These are phyloP conservation scores for Clarias magur DNA, from an alignment of 2,113 vertebrate species.

Conservation along the genomic window DNA sequence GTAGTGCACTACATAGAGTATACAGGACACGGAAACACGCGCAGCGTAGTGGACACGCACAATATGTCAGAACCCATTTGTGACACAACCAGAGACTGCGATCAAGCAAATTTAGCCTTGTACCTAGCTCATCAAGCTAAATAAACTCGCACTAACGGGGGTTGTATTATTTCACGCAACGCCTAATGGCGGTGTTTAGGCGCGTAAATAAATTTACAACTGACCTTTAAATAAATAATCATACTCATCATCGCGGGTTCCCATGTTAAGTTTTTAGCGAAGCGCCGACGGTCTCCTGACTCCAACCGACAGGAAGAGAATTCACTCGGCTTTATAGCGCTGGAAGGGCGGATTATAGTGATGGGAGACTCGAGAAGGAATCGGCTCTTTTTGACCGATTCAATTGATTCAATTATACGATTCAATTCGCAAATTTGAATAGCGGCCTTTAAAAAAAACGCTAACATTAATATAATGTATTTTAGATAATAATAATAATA, in stretches of 20 bases:
- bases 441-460: neutral
- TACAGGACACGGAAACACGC: too few species aligned
- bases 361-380: neutral
- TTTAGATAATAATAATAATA: neutral
- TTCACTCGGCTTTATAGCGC: constrained; percentile 26
- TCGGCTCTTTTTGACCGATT: constrained; percentile 11
- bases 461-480: neutral
- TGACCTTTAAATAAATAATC: constrained; percentile 80
- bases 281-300: constrained; percentile 25
- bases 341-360: constrained; percentile 29
- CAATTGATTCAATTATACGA: neutral
- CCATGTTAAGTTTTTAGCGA: constrained; percentile 59
- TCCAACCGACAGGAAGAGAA: constrained; percentile 46
- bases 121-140: constrained; percentile 1
- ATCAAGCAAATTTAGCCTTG: neutral
- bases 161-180: neutral
- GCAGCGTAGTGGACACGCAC: neutral
- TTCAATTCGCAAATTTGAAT: neutral
- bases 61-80: neutral
- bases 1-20: neutral
- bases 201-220: neutral
- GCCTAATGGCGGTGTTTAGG: neutral
- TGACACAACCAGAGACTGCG: neutral
- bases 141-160: constrained; percentile 19
- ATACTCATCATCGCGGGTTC: constrained; percentile 77